Conservation (phyloP, 2,888 invertebrate genomes). For the Kuschelorhynchus macadamiae region DNA sequence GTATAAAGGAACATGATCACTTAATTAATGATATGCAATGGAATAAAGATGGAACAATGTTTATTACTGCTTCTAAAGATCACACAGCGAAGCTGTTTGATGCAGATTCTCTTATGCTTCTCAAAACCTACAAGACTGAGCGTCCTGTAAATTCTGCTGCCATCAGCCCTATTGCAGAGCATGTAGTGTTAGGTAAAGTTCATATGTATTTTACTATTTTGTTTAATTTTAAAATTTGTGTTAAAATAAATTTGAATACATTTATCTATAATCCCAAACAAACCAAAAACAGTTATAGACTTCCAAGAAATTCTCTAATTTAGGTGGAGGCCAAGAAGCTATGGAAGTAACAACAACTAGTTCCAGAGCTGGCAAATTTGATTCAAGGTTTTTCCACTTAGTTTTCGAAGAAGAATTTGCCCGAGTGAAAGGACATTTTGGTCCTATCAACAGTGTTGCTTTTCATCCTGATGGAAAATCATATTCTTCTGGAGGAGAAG, state of each 20-base stretch:
- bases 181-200: slow-evolving; percentile 82
- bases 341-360: slow-evolving; percentile 99
- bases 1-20: slow-evolving; percentile 85
- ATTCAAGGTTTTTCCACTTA: slow-evolving; percentile 93
- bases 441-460: slow-evolving; percentile 98
- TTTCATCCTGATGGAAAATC: slow-evolving; percentile 99
- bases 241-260: background rate
- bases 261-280: no score
- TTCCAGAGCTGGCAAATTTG: slow-evolving; percentile 95
- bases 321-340: slow-evolving; percentile 98
- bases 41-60: slow-evolving; percentile 93
- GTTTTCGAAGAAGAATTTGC: slow-evolving; percentile 98
- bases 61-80: slow-evolving; percentile 98
- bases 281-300: no score
- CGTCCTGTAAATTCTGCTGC: slow-evolving; percentile 98
- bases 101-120: slow-evolving; percentile 84
- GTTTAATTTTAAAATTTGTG: background rate
- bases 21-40: slow-evolving; percentile 97
- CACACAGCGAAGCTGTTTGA: slow-evolving; percentile 96
- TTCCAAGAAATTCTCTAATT: background rate
- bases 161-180: slow-evolving; percentile 94
- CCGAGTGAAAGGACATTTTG: slow-evolving; percentile 98
- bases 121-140: slow-evolving; percentile 98
- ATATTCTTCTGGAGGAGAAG: slow-evolving; percentile 98
- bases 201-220: background rate